Evolutionary conservation across 2,797 vertebrate species (phyloP).

Genomic region (Caiman crocodilus): DNA sequence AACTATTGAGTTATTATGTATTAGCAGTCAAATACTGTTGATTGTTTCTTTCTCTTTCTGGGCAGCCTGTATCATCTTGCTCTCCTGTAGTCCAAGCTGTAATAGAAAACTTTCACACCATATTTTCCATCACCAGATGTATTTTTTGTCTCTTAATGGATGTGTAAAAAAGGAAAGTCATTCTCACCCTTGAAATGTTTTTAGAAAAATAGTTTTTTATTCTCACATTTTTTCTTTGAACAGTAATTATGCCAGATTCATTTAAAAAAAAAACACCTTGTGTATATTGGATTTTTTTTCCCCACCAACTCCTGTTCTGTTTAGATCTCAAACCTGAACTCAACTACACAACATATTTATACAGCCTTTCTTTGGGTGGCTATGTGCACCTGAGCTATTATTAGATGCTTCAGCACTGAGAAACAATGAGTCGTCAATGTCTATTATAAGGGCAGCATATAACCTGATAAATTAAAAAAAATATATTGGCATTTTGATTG

Average conservation of each 20-base stretch:
- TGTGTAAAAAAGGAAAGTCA: not conserved
- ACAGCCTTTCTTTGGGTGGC: not conserved
- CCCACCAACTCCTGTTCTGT: not conserved
- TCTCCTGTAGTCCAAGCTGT: not conserved
- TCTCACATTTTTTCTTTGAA: not conserved
- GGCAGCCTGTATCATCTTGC: not conserved
- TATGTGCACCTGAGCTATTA: accelerated
- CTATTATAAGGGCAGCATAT: not conserved
- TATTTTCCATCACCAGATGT: not conserved
- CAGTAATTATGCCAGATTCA: not conserved
- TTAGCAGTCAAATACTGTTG: not conserved
- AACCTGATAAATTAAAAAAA: not conserved
- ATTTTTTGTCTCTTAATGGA: not conserved
- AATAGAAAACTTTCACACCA: not conserved
- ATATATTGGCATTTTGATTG: not conserved
- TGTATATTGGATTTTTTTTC: not conserved
- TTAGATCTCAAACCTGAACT: not conserved
- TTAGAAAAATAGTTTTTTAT: not conserved
- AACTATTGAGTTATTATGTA: not conserved
- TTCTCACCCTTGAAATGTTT: not conserved
- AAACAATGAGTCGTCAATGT: not conserved
- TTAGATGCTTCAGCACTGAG: not conserved
- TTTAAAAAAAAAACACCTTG: too few relatives aligned
- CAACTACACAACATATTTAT: not conserved
- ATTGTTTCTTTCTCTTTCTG: not conserved